phyloP scores from a whole-genome alignment of 2,888 invertebrate species.

The Nezara viridula region DNA sequence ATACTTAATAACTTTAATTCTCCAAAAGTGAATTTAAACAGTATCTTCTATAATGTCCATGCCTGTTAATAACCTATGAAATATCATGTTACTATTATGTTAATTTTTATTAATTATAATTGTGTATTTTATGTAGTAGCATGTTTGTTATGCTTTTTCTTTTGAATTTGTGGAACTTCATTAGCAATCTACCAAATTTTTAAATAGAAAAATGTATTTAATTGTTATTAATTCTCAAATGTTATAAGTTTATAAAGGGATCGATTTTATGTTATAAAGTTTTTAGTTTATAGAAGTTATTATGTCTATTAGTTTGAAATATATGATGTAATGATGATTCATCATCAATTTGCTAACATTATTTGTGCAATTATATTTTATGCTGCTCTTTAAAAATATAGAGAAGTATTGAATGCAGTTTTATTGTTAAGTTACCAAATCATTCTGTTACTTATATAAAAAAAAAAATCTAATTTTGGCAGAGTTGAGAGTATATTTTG shows the following conservation, averaged over 20 bases:
- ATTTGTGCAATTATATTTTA: slow-evolving; percentile 43
- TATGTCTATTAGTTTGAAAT: not conserved
- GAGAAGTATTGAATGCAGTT: slow-evolving; percentile 25
- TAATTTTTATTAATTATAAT: slow-evolving; percentile 19
- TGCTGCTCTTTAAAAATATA: slow-evolving; percentile 37
- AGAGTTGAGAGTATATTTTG: not conserved
- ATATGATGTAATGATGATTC: not conserved
- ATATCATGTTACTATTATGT: not conserved
- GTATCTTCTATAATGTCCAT: not conserved
- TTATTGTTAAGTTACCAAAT: slow-evolving; percentile 1
- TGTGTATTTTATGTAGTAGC: slow-evolving; percentile 21
- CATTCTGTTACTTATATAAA: not conserved
- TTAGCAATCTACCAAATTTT: not conserved
- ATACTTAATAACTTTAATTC: not conserved
- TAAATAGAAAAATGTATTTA: not conserved
- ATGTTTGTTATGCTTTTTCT: not conserved
- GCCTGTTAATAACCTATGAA: not conserved
- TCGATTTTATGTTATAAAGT: slow-evolving; percentile 23
- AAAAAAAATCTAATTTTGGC: not conserved
- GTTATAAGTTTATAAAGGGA: not conserved
- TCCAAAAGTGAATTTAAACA: not conserved
- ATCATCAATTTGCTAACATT: not conserved
- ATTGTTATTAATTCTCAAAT: slow-evolving; percentile 18
- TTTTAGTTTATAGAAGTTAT: slow-evolving; percentile 16
- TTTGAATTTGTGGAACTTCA: not conserved